phyloP scores from a whole-genome alignment of 2,888 invertebrate genomes.

The Drosophila suboccidentalis region DNA sequence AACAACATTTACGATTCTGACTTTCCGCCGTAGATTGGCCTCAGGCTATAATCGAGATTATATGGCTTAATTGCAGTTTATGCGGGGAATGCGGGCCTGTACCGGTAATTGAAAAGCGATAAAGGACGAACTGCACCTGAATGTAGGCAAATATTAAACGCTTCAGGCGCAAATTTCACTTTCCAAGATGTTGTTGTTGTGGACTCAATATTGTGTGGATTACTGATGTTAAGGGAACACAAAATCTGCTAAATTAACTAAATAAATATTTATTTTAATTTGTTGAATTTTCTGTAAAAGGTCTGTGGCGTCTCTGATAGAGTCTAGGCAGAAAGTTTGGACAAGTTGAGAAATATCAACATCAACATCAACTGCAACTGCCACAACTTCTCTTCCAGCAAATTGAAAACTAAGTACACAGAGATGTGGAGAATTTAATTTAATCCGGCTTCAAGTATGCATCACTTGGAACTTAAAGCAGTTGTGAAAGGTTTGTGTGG shows the following conservation, averaged over 20 bases:
- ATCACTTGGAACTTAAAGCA: slow-evolving; percentile 24
- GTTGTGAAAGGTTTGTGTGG: slow-evolving; percentile 30
- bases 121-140: slow-evolving; percentile 46
- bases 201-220: slow-evolving; percentile 4
- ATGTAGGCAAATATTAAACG: slow-evolving; percentile 35
- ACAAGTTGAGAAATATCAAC: neutral
- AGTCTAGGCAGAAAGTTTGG: neutral
- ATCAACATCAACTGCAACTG: slow-evolving; percentile 5
- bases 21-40: slow-evolving; percentile 39
- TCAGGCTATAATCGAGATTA: slow-evolving; percentile 54
- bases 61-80: slow-evolving; percentile 63
- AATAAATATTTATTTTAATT: slow-evolving; percentile 16
- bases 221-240: neutral
- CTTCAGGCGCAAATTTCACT: slow-evolving; percentile 2
- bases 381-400: slow-evolving; percentile 1
- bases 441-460: slow-evolving; percentile 28
- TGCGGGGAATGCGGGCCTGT: neutral
- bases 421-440: slow-evolving; percentile 26
- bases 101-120: slow-evolving; percentile 73
- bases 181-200: slow-evolving; percentile 8
- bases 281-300: neutral
- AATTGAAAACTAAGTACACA: slow-evolving; percentile 1
- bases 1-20: slow-evolving; percentile 53
- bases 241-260: slow-evolving; percentile 7
- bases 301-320: neutral